Evolutionary conservation across 2,888 invertebrate genomes (phyloP), one percentile per base, ranked within the genome.

Genomic region (Eilema depressum): DNA sequence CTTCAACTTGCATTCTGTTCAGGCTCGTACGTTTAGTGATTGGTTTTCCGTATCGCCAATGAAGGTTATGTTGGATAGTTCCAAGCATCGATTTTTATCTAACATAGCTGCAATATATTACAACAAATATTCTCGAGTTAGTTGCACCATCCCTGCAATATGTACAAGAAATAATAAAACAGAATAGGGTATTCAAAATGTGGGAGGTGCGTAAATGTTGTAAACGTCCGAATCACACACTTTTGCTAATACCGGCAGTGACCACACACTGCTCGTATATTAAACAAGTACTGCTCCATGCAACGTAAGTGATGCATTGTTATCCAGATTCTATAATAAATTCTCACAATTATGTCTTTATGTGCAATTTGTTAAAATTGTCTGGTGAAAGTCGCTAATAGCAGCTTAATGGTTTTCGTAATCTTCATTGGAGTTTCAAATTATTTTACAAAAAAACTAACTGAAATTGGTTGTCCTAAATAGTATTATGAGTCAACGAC

Each of bases 281-380:
- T 76, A 74, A 79, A 62, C 68, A 78, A 78, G n/a, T 72, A 76
- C 66, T 60, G 65, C 67, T 65, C 74, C 75, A 70, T 70, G 68
- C 71, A 76, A 87, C 81, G 85, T 87, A 90, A 90, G 83, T 74
- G 71, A 77, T 75, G 85, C 76, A 90, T 91, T 91, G 90, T 91
- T 88, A 80, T 81, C 77, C 75, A 74, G 74, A 74, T 79, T 83
- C 77, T 82, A 82, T 84, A 84, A 76, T 74, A 60, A 37, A 76
- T 89, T 91, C 91, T 77, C 90, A 91, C 85, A 82, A 86, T 89
- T 86, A 87, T 73, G 77, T 83, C 68, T 86, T 85, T 84, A 86
- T 84, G 79, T 76, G 74, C 73, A 74, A 83, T 85, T 84, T 83
- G 80, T 80, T 80, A 76, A 85, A 88, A 86, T 84, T 85, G 78